These are phyloP conservation scores for Scopus umbretta DNA, from an alignment of 2,113 vertebrate species.

Conservation along the genomic window DNA sequence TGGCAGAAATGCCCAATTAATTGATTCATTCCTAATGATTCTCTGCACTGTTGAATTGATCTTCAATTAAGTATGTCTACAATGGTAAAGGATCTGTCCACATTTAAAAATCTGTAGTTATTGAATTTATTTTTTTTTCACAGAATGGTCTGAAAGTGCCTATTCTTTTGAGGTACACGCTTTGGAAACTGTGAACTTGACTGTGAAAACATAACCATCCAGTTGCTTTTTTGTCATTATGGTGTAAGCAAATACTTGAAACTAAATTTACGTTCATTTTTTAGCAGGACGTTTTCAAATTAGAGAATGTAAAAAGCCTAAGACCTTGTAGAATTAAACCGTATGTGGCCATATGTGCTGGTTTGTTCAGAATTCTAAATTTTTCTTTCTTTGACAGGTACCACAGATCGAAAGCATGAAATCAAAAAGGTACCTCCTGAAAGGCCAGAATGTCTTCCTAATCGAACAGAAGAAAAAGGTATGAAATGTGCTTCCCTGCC, in stretches of 20 bases:
- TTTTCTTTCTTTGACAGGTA: constrained; percentile 51
- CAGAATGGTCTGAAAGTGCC: neutral
- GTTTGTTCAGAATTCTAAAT: neutral
- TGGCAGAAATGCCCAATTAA: neutral
- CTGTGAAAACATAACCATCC: neutral
- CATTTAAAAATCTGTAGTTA: neutral
- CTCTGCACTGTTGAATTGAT: neutral
- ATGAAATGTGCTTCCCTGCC: constrained; percentile 55
- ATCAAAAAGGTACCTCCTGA: constrained; percentile 92
- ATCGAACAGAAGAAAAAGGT: constrained; percentile 93
- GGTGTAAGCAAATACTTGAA: neutral
- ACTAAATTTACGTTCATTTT: neutral
- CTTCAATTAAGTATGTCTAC: neutral
- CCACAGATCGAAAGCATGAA: constrained; percentile 88
- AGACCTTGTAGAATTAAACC: neutral
- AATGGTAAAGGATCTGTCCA: neutral
- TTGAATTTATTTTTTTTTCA: neutral
- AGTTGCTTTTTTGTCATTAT: neutral
- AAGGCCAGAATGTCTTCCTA: constrained; percentile 88
- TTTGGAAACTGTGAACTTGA: neutral
- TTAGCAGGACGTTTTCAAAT: neutral
- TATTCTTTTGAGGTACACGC: neutral
- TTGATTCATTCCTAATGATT: neutral
- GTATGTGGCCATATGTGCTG: neutral
- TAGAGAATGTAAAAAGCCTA: neutral